Conservation (phyloP, 2,888 invertebrate genomes). For the Xestia c-nigrum region DNA sequence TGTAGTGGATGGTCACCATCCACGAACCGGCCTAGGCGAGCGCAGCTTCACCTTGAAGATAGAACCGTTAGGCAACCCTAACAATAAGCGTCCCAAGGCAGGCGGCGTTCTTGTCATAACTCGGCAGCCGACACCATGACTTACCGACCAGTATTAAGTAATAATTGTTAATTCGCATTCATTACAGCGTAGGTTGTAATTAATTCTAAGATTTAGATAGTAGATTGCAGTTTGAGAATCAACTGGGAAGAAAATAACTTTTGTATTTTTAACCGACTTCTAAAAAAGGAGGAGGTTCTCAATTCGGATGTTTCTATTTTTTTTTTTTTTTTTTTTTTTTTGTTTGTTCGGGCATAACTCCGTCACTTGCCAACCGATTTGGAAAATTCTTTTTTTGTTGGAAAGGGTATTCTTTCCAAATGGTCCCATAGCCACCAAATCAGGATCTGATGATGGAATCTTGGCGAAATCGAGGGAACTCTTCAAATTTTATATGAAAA, state of each 20-base stretch:
- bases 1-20: background rate
- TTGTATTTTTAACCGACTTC: too few relatives aligned
- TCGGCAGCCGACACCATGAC: conserved; percentile 58
- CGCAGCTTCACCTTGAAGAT: background rate
- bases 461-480: too few relatives aligned
- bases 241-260: background rate
- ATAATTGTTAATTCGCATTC: conserved; percentile 63
- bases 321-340: too few relatives aligned
- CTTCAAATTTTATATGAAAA: too few relatives aligned
- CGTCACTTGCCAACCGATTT: too few relatives aligned
- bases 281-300: too few relatives aligned
- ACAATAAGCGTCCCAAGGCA: conserved; percentile 74
- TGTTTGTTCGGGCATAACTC: too few relatives aligned
- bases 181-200: conserved; percentile 55
- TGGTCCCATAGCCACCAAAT: too few relatives aligned
- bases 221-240: conserved; percentile 13
- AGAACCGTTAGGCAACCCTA: conserved; percentile 30
- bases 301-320: too few relatives aligned
- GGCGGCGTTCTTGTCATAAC: conserved; percentile 76
- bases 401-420: too few relatives aligned
- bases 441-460: too few relatives aligned
- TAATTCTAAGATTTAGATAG: conserved; percentile 49
- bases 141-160: conserved; percentile 53
- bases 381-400: too few relatives aligned
- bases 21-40: background rate